Percentiles rank a stretch among this genome's conserved stretches.
These are phyloP conservation scores for Rhodophaea formosa DNA, from an alignment of 2,888 invertebrate genomes.

Conservation along the genomic window DNA sequence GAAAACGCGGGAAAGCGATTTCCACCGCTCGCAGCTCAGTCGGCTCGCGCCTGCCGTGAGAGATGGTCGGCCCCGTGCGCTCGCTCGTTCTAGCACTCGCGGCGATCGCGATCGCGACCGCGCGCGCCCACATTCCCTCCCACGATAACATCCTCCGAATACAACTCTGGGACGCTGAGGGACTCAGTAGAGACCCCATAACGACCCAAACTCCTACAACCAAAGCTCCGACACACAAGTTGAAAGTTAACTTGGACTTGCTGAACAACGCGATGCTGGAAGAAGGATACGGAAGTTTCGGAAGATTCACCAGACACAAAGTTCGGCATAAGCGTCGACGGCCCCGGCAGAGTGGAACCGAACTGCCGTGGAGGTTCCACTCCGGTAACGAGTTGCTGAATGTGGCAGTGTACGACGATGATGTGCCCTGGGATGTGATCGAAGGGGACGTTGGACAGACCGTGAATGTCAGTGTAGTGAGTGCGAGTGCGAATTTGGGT, in stretches of 20 bases:
- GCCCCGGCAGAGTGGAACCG: slow-evolving; percentile 61
- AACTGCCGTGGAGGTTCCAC: slow-evolving; percentile 78
- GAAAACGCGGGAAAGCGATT: slow-evolving; percentile 74
- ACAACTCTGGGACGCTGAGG: slow-evolving; percentile 76
- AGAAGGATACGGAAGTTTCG: slow-evolving; percentile 59
- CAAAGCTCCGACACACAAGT: slow-evolving; percentile 48
- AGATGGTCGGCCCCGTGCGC: slow-evolving; percentile 65
- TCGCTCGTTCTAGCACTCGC: slow-evolving; percentile 57
- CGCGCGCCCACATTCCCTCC: slow-evolving; percentile 67
- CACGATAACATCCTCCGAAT: slow-evolving; percentile 74
- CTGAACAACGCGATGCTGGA: slow-evolving; percentile 70
- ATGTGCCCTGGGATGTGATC: slow-evolving; percentile 76
- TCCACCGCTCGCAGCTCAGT: slow-evolving; percentile 54
- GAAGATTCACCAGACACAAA: slow-evolving; percentile 68
- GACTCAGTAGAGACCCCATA: slow-evolving; percentile 63
- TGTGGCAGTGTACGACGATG: slow-evolving; percentile 76
- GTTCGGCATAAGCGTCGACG: slow-evolving; percentile 74
- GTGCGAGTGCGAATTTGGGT: slow-evolving; percentile 63
- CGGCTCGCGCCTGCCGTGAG: slow-evolving; percentile 69
- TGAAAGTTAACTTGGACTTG: slow-evolving; percentile 65
- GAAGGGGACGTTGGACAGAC: slow-evolving; percentile 52
- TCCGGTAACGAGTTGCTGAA: slow-evolving; percentile 74
- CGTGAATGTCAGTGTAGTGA: slow-evolving; percentile 71
- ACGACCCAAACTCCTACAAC: slow-evolving; percentile 42
- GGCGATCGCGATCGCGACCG: slow-evolving; percentile 61